Evolutionary conservation across 2,797 vertebrate genomes (phyloP), one percentile per base, ranked within the genome.

Genomic region (Adelosebastes latens): DNA sequence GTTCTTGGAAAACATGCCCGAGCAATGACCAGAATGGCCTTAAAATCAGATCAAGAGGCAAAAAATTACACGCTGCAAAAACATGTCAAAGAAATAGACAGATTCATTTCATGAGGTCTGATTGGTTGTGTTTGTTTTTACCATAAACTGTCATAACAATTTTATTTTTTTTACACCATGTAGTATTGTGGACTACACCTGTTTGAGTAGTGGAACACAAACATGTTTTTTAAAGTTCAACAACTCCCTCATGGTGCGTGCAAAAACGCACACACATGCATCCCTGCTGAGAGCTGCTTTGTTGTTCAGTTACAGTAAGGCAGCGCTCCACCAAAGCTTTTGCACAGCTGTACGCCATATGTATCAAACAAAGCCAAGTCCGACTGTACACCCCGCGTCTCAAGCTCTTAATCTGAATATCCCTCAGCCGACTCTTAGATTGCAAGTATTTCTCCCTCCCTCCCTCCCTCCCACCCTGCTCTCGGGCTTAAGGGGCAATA

Each of bases 341-440:
- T 31, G 60, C 88, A 89, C 93, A 94, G 93, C 90, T 95, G 93
- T 88, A 86, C 81, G 14, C 91, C 90, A 92, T 92, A 91, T 93
- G 93, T 75, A 91, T 74, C 55, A 88, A 86, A 90, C 86, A 88
- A 86, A 92, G 87, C 82, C 81, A 80, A 84, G 92, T 90, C 86
- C 80, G 75, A 88, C 87, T 83, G 80, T 84, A 88, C 87, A 87
- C 79, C 64, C 84, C 42, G 71, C 46, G 16, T 90, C 88, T 92
- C 90, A 83, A 89, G 87, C 89, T 88, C 87, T 91, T 93, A 93
- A 94, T 94, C 93, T 93, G 82, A 91, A 94, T 93, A 92, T 93
- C 88, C 90, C 88, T 87, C 92, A 75, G 78, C 87, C 89, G 79
- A 87, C 91, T 88, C 88, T 88, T 90, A 91, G 90, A 93, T 90